phyloP scores from a whole-genome alignment of 1,140 invertebrate species.

The Drosophila pseudoobscura region DNA sequence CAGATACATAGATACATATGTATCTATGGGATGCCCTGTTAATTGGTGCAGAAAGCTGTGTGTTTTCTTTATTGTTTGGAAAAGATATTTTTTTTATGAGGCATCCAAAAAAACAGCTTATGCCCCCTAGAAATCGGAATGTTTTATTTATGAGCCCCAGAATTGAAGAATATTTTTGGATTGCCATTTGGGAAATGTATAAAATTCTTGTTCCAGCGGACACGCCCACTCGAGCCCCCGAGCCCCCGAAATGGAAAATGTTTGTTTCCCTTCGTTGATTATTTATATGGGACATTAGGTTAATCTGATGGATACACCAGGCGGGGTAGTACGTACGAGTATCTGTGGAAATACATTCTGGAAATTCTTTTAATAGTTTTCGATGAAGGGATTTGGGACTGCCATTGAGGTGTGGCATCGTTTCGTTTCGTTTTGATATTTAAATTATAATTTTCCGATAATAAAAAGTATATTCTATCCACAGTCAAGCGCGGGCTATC shows the following conservation, averaged over 20 bases:
- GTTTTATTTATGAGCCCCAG: slow-evolving; percentile 67
- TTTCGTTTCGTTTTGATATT: neutral
- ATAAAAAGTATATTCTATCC: no score
- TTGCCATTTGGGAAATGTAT: slow-evolving; percentile 54
- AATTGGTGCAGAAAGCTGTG: slow-evolving; percentile 66
- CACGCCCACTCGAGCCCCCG: slow-evolving; percentile 48
- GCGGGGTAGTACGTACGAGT: neutral
- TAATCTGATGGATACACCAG: slow-evolving; percentile 21
- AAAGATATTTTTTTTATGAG: slow-evolving; percentile 44
- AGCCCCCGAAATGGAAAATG: slow-evolving; percentile 34
- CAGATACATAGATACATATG: slow-evolving; percentile 3
- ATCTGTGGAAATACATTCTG: neutral
- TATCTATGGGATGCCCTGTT: slow-evolving; percentile 31
- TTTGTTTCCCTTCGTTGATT: slow-evolving; percentile 41
- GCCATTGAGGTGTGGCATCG: neutral
- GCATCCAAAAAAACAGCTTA: slow-evolving; percentile 4
- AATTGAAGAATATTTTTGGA: slow-evolving; percentile 43
- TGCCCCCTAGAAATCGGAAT: slow-evolving; percentile 22
- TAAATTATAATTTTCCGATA: no score
- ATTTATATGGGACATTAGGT: slow-evolving; percentile 70
- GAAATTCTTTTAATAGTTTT: slow-evolving; percentile 47
- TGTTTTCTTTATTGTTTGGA: slow-evolving; percentile 34
- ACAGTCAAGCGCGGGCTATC: no score
- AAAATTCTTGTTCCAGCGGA: slow-evolving; percentile 47
- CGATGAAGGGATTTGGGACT: slow-evolving; percentile 8